phyloP scores from a whole-genome alignment of 2,888 invertebrate species.

The Drosophila borealis region DNA sequence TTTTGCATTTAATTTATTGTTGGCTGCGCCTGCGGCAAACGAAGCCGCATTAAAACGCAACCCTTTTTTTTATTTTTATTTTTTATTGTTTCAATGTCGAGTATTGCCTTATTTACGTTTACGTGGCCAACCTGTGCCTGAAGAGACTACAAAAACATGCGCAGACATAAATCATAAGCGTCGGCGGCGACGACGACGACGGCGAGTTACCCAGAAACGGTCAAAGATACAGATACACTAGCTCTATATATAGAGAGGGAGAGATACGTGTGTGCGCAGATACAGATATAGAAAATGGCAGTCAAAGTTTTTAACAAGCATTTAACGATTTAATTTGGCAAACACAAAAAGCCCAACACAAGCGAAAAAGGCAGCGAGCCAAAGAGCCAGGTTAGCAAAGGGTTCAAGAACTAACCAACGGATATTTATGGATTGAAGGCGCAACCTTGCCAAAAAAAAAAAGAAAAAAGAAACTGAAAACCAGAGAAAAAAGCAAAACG shows the following conservation, averaged over 20 bases:
- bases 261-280: slow-evolving; percentile 11
- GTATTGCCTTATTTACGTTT: slow-evolving; percentile 66
- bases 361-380: slow-evolving; percentile 13
- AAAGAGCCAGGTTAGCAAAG: slow-evolving; percentile 46
- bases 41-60: slow-evolving; percentile 47
- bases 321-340: slow-evolving; percentile 81
- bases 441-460: slow-evolving; percentile 77
- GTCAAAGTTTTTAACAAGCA: slow-evolving; percentile 82
- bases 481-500: slow-evolving; percentile 2
- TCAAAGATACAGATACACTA: slow-evolving; percentile 61
- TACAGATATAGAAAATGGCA: slow-evolving; percentile 61
- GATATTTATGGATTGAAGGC: slow-evolving; percentile 79
- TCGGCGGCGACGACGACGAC: slow-evolving; percentile 52
- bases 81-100: slow-evolving; percentile 42
- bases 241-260: not conserved
- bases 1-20: slow-evolving; percentile 76
- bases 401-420: slow-evolving; percentile 63
- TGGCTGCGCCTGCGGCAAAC: slow-evolving; percentile 55
- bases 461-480: slow-evolving; percentile 11
- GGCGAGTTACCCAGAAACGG: slow-evolving; percentile 67
- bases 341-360: slow-evolving; percentile 49
- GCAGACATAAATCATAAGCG: slow-evolving; percentile 75
- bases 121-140: slow-evolving; percentile 60
- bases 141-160: slow-evolving; percentile 66
- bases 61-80: slow-evolving; percentile 52